phyloP scores from a whole-genome alignment of 2,797 vertebrate species.

The Pristis pectinata region DNA sequence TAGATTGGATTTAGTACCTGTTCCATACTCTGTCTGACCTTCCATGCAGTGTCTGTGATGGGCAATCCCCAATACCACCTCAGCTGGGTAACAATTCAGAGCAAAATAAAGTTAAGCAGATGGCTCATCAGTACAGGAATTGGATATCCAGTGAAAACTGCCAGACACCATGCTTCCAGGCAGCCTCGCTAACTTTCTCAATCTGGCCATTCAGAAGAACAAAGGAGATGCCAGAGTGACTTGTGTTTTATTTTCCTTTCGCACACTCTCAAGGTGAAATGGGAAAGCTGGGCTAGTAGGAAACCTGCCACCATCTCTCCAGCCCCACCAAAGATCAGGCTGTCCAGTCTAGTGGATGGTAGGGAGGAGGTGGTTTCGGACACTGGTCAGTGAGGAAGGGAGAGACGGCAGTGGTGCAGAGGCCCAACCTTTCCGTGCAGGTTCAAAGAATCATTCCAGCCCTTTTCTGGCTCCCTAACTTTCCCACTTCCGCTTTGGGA shows the following conservation, averaged over 20 bases:
- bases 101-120: neutral
- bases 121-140: neutral
- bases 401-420: no score
- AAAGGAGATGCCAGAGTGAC: neutral
- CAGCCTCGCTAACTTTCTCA: neutral
- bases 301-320: no score
- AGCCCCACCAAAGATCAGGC: neutral
- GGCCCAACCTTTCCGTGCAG: neutral
- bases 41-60: no score
- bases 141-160: neutral
- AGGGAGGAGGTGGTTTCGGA: neutral
- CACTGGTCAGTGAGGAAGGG: neutral
- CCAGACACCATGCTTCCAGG: neutral
- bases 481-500: neutral
- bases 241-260: neutral
- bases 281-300: neutral
- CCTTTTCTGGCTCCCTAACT: neutral
- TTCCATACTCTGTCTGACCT: no score
- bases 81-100: neutral
- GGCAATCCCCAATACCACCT: no score
- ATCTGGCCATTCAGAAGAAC: neutral
- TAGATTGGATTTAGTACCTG: no score
- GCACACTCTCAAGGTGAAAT: neutral
- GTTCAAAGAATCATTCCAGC: no score
- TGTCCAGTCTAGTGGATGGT: neutral